phyloP scores from a whole-genome alignment of 2,113 vertebrate species.

The Perca fluviatilis region DNA sequence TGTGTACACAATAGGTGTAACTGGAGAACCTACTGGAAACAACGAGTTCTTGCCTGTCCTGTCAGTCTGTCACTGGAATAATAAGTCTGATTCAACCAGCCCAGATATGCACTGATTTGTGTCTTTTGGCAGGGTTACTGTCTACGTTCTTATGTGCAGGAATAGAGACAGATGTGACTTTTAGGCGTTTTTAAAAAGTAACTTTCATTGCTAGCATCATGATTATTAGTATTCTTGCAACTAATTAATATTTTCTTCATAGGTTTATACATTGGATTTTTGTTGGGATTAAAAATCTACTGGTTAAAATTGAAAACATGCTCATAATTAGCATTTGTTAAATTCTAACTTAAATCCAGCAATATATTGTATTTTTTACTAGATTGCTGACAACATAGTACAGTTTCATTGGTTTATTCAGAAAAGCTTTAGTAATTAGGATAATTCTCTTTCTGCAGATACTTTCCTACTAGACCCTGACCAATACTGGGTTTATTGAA shows the following conservation, averaged over 20 bases:
- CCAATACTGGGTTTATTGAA: not conserved
- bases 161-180: not conserved
- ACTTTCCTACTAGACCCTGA: not conserved
- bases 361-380: not conserved
- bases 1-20: constrained; percentile 29
- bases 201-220: not conserved
- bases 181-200: not conserved
- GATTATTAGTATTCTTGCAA: not conserved
- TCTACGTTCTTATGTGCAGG: not conserved
- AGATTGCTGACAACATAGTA: not conserved
- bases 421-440: not conserved
- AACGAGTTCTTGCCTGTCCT: constrained; percentile 17
- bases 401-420: not conserved
- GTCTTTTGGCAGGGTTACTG: too few species aligned
- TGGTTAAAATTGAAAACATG: not conserved
- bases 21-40: constrained; percentile 68
- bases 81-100: not conserved
- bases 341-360: not conserved
- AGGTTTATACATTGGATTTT: not conserved
- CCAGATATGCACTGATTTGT: not conserved
- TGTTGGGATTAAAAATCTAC: not conserved
- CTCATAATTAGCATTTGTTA: not conserved
- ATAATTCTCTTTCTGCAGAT: not conserved
- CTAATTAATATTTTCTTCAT: not conserved
- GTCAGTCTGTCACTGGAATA: constrained; percentile 2